These are phyloP conservation scores for Esox masquinongy DNA, from an alignment of 2,797 vertebrate genomes.

Conservation along the genomic window DNA sequence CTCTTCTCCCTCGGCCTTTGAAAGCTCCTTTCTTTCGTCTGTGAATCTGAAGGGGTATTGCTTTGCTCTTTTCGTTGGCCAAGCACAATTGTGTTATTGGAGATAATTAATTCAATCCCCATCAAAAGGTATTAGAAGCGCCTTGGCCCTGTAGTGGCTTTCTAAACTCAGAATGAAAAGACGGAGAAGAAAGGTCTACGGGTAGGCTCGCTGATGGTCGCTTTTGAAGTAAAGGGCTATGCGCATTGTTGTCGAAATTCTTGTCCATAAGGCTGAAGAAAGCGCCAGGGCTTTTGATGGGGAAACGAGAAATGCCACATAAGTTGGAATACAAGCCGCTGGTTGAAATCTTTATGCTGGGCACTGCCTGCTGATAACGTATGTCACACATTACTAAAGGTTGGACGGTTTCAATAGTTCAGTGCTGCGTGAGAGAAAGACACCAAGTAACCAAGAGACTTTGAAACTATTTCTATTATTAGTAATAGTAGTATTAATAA, in stretches of 20 bases:
- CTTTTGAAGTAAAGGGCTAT: conserved; percentile 87
- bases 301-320: conserved; percentile 79
- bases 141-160: conserved; percentile 84
- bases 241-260: conserved; percentile 84
- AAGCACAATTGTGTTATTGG: conserved; percentile 96
- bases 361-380: conserved; percentile 80
- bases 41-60: conserved; percentile 80
- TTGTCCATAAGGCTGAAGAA: conserved; percentile 88
- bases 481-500: background rate
- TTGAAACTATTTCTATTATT: background rate
- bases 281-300: conserved; percentile 82
- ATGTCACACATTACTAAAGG: conserved; percentile 79
- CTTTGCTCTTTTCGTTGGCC: conserved; percentile 98
- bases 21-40: conserved; percentile 69
- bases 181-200: conserved; percentile 78
- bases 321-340: conserved; percentile 74
- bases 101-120: conserved; percentile 99
- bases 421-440: background rate
- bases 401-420: conserved; percentile 53
- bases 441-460: background rate
- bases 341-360: conserved; percentile 58
- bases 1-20: conserved; percentile 70
- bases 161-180: conserved; percentile 85
- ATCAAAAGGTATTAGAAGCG: conserved; percentile 94
- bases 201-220: conserved; percentile 81